phyloP scores from a whole-genome alignment of 2,113 vertebrate genomes.

The Psammodynastes pulverulentus region DNA sequence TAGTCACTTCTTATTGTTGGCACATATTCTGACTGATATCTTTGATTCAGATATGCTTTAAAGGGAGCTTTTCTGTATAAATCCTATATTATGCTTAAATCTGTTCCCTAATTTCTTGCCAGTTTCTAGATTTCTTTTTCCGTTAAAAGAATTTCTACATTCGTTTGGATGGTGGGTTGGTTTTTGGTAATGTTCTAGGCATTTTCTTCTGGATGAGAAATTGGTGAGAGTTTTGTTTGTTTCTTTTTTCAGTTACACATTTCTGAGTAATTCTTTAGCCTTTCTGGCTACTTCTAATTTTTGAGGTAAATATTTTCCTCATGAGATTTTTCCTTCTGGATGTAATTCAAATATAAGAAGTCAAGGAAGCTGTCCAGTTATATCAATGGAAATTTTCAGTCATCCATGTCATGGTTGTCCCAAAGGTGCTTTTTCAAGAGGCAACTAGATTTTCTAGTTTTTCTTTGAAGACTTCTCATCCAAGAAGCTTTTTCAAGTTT shows the following conservation, averaged over 20 bases:
- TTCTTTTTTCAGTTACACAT: neutral
- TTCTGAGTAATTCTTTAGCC: neutral
- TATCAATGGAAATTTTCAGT: too few species aligned
- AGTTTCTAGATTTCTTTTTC: neutral
- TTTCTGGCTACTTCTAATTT: neutral
- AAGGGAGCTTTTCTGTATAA: neutral
- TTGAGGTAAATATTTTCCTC: neutral
- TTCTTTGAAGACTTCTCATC: too few species aligned
- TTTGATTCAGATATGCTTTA: neutral
- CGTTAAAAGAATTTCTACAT: neutral
- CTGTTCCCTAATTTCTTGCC: neutral
- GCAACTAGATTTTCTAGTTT: too few species aligned
- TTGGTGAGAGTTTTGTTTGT: neutral
- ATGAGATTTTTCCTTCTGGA: neutral
- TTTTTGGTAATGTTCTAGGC: neutral
- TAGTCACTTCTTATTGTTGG: neutral
- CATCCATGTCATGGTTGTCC: too few species aligned
- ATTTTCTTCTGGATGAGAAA: neutral
- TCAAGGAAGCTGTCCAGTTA: neutral
- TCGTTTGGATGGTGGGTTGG: neutral
- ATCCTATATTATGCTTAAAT: neutral
- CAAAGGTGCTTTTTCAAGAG: too few species aligned
- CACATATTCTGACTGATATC: neutral
- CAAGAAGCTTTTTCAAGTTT: too few species aligned
- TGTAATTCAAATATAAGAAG: neutral